These are phyloP conservation scores for Plecturocebus donacophilus DNA, from an alignment of 2,113 vertebrate genomes.

Conservation along the genomic window DNA sequence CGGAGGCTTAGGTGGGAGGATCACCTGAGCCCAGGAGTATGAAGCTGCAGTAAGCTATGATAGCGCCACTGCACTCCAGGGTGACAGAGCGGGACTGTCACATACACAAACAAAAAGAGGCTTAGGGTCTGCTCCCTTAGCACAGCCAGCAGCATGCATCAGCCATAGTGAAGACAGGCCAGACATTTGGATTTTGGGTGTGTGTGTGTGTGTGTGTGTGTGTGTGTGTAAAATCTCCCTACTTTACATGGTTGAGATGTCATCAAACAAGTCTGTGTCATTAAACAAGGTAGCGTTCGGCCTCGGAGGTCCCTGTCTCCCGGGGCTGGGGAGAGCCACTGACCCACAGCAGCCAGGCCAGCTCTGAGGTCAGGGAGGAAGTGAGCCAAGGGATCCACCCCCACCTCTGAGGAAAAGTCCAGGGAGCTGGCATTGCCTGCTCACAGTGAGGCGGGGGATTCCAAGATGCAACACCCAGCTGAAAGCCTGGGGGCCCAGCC, in stretches of 20 bases:
- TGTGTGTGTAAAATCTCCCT: background rate
- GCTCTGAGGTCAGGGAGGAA: background rate
- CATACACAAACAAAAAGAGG: too few relatives aligned
- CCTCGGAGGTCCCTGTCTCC: background rate
- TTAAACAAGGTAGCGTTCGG: too few relatives aligned
- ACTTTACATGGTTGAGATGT: background rate
- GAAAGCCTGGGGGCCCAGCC: background rate
- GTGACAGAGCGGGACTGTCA: too few relatives aligned
- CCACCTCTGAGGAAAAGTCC: background rate
- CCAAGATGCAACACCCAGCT: background rate
- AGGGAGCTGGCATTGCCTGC: background rate
- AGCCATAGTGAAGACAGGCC: background rate
- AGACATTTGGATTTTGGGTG: background rate
- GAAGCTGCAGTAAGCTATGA: too few relatives aligned
- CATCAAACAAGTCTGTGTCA: background rate
- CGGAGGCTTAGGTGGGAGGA: too few relatives aligned
- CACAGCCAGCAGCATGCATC: too few relatives aligned
- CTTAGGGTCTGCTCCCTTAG: too few relatives aligned
- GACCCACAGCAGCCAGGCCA: background rate
- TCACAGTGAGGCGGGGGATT: rapidly evolving
- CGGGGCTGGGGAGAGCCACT: rapidly evolving
- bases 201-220: too few relatives aligned
- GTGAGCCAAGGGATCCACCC: background rate
- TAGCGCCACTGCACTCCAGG: too few relatives aligned
- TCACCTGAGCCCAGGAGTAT: too few relatives aligned